Base-by-base conservation (phyloP, 2,797 vertebrate species). In the Muraenolepis orangiensis region DNA sequence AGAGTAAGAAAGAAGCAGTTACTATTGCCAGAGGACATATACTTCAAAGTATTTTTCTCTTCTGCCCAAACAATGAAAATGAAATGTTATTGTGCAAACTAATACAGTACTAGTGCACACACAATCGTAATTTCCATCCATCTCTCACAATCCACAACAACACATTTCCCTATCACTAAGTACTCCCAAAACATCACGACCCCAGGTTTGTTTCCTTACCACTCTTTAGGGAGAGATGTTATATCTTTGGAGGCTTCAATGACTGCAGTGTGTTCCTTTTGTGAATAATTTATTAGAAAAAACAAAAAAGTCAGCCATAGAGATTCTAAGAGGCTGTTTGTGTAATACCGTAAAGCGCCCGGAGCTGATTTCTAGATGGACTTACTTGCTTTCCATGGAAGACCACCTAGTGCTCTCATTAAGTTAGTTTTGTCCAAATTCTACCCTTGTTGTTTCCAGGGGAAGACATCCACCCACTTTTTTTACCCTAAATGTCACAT, bases 401-500 rank as follows among this genome's bases (percentile, higher is more conserved):
- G 31, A 73, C 29, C 57, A 23, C 57, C n/a, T 57, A 57, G 51
- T 12, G 18, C n/a, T 64, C 23, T 64, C 57, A 7, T 23, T 64
- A 23, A 67, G 66, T 74, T 78, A 8, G 13, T 32, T 74, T 74
- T 26, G n/a, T 18, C n/a, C 57, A 64, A 31, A 69, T 40, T 5
- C 40, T 26, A 40, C 12, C 28, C 40, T 34, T 29, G 29, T 76
- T 78, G 18, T 38, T 57, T 57, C 2, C n/a, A n/a, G 6, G 51
- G 23, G 20, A 5, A n/a, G 20, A n/a, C 36, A 73, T 66, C 69
- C 77, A 30, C 20, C 71, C 6, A 6, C 14, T 18, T 66, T 81
- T 67, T 64, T n/a, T n/a, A n/a, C 31, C 78, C 66, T 34, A 71
- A 28, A 69, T 76, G 75, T 66, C 68, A 76, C 20, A 30, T 83